Evolutionary conservation across 2,888 invertebrate genomes (phyloP).

Genomic region (Noctua pronuba): DNA sequence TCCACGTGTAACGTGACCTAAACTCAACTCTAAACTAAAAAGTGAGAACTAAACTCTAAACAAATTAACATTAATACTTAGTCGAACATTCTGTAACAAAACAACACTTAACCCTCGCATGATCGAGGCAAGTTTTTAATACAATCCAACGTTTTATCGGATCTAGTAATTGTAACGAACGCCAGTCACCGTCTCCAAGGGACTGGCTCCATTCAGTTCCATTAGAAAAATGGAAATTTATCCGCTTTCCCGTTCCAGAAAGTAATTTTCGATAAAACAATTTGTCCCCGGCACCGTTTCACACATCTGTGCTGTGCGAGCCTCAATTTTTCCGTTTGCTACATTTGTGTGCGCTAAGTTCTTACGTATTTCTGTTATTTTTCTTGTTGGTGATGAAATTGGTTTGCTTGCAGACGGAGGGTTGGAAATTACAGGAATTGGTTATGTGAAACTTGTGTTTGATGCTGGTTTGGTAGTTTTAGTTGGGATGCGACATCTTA

Average conservation of each 20-base stretch:
- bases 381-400: constrained; percentile 58
- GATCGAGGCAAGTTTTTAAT: constrained; percentile 52
- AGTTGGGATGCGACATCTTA: neutral
- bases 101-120: constrained; percentile 20
- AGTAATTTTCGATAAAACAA: constrained; percentile 90
- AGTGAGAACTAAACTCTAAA: neutral
- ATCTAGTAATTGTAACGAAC: constrained; percentile 72
- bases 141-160: constrained; percentile 63
- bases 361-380: constrained; percentile 61
- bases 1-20: neutral
- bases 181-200: constrained; percentile 65
- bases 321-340: constrained; percentile 74
- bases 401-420: constrained; percentile 31
- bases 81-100: neutral
- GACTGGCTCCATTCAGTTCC: constrained; percentile 75
- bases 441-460: constrained; percentile 9
- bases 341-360: constrained; percentile 64
- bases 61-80: neutral
- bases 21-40: too few species aligned
- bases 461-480: neutral
- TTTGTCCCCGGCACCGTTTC: constrained; percentile 86
- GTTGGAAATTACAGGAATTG: constrained; percentile 25
- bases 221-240: constrained; percentile 88
- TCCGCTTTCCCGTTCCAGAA: constrained; percentile 78
- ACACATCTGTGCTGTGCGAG: constrained; percentile 85